Percentiles rank a stretch among this genome's conserved stretches.
These are phyloP conservation scores for Petaurus breviceps DNA, from an alignment of 2,113 vertebrate genomes.

Conservation along the genomic window DNA sequence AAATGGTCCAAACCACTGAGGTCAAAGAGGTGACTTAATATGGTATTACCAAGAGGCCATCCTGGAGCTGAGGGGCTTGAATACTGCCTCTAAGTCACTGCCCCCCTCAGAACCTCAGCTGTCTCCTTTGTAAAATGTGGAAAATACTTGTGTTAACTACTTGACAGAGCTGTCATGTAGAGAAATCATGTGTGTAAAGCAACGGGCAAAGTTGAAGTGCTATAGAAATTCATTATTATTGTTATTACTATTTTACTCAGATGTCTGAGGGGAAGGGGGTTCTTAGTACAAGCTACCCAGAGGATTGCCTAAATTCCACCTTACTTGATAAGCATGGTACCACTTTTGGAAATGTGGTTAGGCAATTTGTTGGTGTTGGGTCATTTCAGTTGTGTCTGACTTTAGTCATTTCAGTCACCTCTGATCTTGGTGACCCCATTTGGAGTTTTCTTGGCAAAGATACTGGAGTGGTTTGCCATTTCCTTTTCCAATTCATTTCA, in stretches of 20 bases:
- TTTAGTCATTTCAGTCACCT: not conserved
- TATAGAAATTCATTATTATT: not conserved
- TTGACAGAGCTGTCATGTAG: not conserved
- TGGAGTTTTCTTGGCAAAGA: not conserved
- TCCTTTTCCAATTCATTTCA: not conserved
- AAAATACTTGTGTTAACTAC: not conserved
- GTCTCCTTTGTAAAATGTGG: not conserved
- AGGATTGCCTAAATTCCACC: not conserved
- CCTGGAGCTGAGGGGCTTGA: not conserved
- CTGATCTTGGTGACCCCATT: not conserved
- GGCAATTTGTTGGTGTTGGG: not conserved
- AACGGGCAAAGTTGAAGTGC: not conserved
- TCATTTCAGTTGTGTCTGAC: not conserved
- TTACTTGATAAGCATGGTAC: not conserved
- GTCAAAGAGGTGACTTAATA: not conserved
- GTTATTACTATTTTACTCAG: not conserved
- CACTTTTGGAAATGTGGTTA: not conserved
- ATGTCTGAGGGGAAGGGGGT: not conserved
- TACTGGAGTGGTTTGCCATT: not conserved
- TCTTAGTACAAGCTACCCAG: not conserved
- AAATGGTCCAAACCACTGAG: not conserved
- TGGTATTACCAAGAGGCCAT: not conserved
- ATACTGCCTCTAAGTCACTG: not conserved
- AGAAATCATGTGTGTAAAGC: not conserved
- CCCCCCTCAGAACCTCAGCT: not conserved